Evolutionary conservation across 1,140 invertebrate species (phyloP).

Genomic region (Ditylenchus dipsaci): DNA sequence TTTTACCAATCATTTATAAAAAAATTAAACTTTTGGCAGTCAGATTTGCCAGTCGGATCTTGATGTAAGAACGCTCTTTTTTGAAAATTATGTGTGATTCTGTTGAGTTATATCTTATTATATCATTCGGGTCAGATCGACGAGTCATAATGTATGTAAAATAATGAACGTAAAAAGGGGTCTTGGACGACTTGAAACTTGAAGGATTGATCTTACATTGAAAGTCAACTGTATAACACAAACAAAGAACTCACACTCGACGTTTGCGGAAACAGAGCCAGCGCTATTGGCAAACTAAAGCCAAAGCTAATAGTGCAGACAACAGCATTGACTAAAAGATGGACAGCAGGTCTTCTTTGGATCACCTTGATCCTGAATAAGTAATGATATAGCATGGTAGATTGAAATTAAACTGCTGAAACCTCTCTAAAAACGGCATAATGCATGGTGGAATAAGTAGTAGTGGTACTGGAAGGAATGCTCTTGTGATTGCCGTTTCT

Average conservation of each 20-base stretch:
- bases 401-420: slow-evolving; percentile 4
- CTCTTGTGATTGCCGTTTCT: slow-evolving; percentile 48
- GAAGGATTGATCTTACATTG: background rate
- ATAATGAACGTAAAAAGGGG: too few relatives aligned
- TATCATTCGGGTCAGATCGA: too few relatives aligned
- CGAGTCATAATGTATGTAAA: too few relatives aligned
- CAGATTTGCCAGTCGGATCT: too few relatives aligned
- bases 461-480: slow-evolving; percentile 49
- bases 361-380: slow-evolving; percentile 40
- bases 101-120: too few relatives aligned
- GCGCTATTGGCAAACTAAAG: slow-evolving; percentile 42
- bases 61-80: too few relatives aligned
- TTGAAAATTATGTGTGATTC: too few relatives aligned
- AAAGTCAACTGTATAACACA: slow-evolving; percentile 5
- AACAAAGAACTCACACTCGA: slow-evolving; percentile 38
- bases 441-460: slow-evolving; percentile 48
- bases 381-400: background rate
- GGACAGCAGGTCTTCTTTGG: slow-evolving; percentile 26
- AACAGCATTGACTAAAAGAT: slow-evolving; percentile 47
- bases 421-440: slow-evolving; percentile 53
- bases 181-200: too few relatives aligned
- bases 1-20: too few relatives aligned
- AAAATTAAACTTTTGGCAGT: too few relatives aligned
- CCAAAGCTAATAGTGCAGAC: slow-evolving; percentile 51
- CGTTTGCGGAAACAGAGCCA: slow-evolving; percentile 50